Percentiles rank a stretch among this genome's conserved stretches.
phyloP scores from a whole-genome alignment of 2,888 invertebrate species.

The Rhingia rostrata region DNA sequence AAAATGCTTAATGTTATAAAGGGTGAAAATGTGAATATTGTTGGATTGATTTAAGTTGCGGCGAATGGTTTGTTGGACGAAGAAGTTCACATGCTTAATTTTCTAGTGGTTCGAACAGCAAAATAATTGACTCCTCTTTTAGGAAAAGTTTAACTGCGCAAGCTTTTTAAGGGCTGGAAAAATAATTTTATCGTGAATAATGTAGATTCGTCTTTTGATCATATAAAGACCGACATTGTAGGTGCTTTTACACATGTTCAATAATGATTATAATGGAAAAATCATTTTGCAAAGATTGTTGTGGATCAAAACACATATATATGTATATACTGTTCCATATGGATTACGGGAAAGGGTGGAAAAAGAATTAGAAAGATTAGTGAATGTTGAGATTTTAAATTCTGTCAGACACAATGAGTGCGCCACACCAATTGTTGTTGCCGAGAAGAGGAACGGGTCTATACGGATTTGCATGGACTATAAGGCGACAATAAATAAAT shows the following conservation, averaged over 20 bases:
- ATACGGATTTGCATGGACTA: too few relatives aligned
- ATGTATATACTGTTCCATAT: not conserved
- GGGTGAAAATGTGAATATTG: conserved; percentile 30
- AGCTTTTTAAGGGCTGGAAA: not conserved
- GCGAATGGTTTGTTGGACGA: not conserved
- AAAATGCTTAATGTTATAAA: conserved; percentile 25
- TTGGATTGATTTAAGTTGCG: not conserved
- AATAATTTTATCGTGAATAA: not conserved
- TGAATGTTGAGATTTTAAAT: conserved; percentile 11
- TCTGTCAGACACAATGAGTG: conserved; percentile 17
- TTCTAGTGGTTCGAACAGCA: not conserved
- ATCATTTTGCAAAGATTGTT: conserved; percentile 21
- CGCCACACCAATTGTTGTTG: too few relatives aligned
- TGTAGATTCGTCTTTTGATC: not conserved
- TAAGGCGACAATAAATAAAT: too few relatives aligned
- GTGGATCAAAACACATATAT: conserved; percentile 6
- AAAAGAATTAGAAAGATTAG: not conserved
- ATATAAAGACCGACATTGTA: not conserved
- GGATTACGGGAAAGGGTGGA: not conserved
- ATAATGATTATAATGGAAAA: not conserved
- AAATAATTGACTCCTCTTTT: not conserved
- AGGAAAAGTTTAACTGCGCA: not conserved
- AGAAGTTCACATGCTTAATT: not conserved
- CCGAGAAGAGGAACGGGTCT: too few relatives aligned
- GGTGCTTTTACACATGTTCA: not conserved